Conservation (phyloP, 2,888 invertebrate species). For the Parasteatoda lunata region DNA sequence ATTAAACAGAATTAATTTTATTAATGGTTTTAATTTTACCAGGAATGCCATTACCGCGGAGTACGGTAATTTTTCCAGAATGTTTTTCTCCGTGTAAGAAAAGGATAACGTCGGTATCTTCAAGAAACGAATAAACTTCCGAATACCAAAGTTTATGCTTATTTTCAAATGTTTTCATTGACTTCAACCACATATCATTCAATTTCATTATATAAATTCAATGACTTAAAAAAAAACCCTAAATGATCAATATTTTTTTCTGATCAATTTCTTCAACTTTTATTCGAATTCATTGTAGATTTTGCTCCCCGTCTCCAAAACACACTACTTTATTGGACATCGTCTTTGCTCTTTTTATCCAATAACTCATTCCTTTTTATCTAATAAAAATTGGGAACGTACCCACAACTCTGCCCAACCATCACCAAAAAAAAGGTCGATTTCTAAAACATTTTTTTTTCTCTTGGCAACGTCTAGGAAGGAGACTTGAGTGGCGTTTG, state of each 20-base stretch:
- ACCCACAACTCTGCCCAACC: background rate
- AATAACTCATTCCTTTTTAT: constrained; percentile 55
- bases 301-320: constrained; percentile 16
- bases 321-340: constrained; percentile 27
- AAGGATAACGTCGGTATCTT: no score
- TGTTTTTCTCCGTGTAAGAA: no score
- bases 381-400: constrained; percentile 56
- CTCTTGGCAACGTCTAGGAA: background rate
- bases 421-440: constrained; percentile 37
- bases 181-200: no score
- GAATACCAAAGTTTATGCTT: no score
- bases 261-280: background rate
- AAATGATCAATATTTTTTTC: background rate
- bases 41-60: no score
- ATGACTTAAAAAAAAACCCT: background rate
- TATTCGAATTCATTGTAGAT: constrained; percentile 9
- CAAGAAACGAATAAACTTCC: no score
- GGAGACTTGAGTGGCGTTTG: background rate
- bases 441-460: constrained; percentile 54
- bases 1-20: no score
- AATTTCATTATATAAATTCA: no score
- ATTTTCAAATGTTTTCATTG: no score
- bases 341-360: constrained; percentile 15
- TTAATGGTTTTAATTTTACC: no score
- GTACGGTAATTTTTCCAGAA: no score